Conservation (phyloP, 2,113 vertebrate species). For the Crotalus horridus region DNA sequence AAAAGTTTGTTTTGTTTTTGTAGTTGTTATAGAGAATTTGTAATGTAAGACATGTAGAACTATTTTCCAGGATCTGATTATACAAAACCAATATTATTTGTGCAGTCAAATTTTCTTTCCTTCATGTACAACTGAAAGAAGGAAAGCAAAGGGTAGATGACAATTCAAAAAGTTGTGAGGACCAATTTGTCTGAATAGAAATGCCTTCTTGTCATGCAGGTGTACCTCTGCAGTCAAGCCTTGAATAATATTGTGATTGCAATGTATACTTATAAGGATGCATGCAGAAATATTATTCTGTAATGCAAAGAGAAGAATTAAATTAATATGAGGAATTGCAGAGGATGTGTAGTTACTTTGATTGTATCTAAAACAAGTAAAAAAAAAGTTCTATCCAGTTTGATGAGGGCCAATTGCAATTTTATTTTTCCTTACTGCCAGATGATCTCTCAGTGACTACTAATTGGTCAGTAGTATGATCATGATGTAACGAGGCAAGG, state of each 20-base stretch:
- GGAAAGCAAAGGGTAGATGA: background rate
- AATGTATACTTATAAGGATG: background rate
- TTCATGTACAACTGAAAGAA: background rate
- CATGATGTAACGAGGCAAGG: background rate
- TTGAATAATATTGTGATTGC: too few relatives aligned
- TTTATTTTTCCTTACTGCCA: background rate
- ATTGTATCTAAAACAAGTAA: background rate
- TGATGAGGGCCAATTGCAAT: background rate
- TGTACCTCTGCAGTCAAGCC: background rate
- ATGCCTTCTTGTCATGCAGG: background rate
- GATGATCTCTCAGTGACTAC: background rate
- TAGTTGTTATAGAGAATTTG: background rate
- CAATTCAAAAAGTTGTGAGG: background rate
- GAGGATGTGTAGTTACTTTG: background rate
- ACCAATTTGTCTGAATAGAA: background rate
- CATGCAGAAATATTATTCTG: background rate
- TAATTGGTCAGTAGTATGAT: background rate
- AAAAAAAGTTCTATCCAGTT: background rate
- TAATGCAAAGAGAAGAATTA: background rate
- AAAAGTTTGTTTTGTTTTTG: background rate
- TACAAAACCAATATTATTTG: background rate
- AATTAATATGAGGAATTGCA: background rate
- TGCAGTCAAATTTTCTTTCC: background rate
- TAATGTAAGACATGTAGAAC: background rate
- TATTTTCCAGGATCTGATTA: background rate